These are phyloP conservation scores for Laupala kohalensis DNA, from an alignment of 1,140 invertebrate genomes.

Conservation along the genomic window DNA sequence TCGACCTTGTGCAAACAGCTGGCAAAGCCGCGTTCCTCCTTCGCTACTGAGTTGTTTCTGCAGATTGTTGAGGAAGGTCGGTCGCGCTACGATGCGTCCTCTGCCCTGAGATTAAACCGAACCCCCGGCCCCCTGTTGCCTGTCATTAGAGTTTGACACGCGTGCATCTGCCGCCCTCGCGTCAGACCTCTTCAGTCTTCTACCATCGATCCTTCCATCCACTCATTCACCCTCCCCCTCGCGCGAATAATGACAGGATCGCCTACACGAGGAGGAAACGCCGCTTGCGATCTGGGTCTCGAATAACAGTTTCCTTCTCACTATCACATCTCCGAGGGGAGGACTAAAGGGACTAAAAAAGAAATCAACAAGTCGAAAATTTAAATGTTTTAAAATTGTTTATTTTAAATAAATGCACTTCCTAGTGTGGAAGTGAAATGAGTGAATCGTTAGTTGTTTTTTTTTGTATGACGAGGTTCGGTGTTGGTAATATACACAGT, in stretches of 20 bases:
- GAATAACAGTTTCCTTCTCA: background rate
- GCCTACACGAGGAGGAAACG: background rate
- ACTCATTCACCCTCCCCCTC: background rate
- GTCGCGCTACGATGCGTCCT: background rate
- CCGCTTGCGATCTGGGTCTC: background rate
- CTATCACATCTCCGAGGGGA: too few relatives aligned
- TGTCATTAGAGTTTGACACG: background rate
- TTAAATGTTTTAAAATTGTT: too few relatives aligned
- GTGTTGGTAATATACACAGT: too few relatives aligned
- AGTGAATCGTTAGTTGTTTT: too few relatives aligned
- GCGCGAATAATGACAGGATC: background rate
- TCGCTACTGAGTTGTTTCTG: too few relatives aligned
- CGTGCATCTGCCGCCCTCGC: background rate
- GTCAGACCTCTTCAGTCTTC: too few relatives aligned
- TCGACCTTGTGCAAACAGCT: background rate
- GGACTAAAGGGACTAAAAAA: too few relatives aligned
- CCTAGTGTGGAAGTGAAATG: too few relatives aligned
- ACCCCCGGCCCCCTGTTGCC: background rate
- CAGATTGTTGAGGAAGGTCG: background rate
- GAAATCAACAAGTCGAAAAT: too few relatives aligned
- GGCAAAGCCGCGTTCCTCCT: background rate
- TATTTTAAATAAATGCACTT: too few relatives aligned
- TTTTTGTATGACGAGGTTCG: too few relatives aligned
- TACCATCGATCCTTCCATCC: too few relatives aligned
- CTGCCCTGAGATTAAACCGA: background rate